phyloP scores from a whole-genome alignment of 2,113 vertebrate species.

The Manacus vitellinus region DNA sequence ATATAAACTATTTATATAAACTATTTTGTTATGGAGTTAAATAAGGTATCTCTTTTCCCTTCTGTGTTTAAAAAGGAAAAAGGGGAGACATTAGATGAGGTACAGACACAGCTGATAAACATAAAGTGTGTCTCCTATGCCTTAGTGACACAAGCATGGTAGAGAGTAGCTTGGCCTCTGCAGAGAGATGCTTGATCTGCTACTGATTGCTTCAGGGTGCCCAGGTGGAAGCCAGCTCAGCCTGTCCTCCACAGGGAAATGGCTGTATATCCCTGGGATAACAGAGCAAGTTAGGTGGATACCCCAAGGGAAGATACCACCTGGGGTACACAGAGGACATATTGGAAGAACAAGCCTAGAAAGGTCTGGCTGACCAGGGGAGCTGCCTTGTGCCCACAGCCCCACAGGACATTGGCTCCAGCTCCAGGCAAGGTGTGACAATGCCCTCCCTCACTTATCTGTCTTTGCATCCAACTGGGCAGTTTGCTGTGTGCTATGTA shows the following conservation, averaged over 20 bases:
- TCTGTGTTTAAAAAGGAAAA: not conserved
- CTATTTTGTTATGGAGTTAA: not conserved
- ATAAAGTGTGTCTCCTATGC: not conserved
- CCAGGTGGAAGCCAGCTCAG: not conserved
- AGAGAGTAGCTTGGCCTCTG: not conserved
- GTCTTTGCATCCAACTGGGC: not conserved
- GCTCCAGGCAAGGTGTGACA: not conserved
- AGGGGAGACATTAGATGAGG: not conserved
- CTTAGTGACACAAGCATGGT: not conserved
- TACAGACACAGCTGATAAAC: not conserved
- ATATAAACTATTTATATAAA: not conserved
- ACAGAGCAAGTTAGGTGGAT: not conserved
- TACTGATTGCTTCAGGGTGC: not conserved
- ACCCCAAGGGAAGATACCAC: not conserved
- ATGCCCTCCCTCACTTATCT: not conserved
- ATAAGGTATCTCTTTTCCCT: not conserved
- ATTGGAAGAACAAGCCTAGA: not conserved
- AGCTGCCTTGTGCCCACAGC: not conserved
- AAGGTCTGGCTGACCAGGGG: not conserved
- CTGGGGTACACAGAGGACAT: not conserved
- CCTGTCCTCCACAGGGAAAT: not conserved
- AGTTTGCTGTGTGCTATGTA: not conserved
- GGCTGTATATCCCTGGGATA: not conserved
- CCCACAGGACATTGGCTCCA: accelerated
- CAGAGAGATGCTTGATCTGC: not conserved